Base-by-base conservation (phyloP, 2,888 invertebrate genomes). In the Nebria brevicollis region DNA sequence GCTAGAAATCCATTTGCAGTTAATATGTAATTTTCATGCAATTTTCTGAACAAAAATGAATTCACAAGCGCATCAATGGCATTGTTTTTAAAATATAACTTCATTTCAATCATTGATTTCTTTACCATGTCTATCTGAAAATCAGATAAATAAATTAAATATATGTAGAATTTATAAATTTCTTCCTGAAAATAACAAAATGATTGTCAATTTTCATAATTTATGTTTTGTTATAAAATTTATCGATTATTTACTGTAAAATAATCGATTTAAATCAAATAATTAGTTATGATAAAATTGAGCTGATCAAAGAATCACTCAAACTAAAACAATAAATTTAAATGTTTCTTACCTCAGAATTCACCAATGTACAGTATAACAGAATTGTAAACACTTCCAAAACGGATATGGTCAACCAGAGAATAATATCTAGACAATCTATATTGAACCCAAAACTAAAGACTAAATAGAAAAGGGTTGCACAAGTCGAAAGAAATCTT, bases 351-450 rank as follows among this genome's bases (percentile, higher is more conserved):
- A 76, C 66, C 66, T 76, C 76, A 15, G 34, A 65, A 13, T 66
- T 65, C 13, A 76, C 66, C 34, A 76, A 26, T 11, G 11, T 34
- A 66, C 11, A 76, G 3, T n/a, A 65, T 11, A 76, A 13, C 15
- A 76, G 11, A 7, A 76, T 26, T 10, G 34, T 8, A 6, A 76
- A 66, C 5, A 76, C 66, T 76, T 76, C 76, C 41, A 76, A 76
- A 10, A 42, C 66, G 26, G 10, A 76, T 25, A 26, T 5, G 13
- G 34, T 5, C 11, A 76, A 34, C 76, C 76, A 76, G 11, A 66
- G 34, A 15, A 76, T 13, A 25, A 66, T 66, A 66, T 66, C 66
- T 66, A 76, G 4, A 26, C 54, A 66, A 13, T 11, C 15, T 34
- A 76, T 1, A 11, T 54, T 54, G 4, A 13, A 42, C 3, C 15